A percentile compares a stretch with the other conserved stretches of the same genome.
Evolutionary conservation across 2,797 vertebrate species (phyloP).

Genomic region (Molossus molossus): DNA sequence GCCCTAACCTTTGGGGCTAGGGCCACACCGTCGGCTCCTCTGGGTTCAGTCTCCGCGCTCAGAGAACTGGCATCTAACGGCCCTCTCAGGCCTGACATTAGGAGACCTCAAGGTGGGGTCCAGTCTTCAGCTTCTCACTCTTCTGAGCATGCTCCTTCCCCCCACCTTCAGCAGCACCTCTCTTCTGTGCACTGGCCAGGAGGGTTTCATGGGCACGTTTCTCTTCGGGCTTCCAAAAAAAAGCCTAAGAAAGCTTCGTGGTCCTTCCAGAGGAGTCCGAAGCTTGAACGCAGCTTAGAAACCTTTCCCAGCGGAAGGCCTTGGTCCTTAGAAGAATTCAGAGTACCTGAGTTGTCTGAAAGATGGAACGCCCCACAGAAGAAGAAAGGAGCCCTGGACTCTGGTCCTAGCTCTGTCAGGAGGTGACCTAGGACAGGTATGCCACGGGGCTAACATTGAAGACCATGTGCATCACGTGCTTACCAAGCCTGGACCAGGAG

Average conservation of each 20-base stretch:
- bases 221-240: not conserved
- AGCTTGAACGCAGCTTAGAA: not conserved
- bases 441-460: not conserved
- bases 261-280: conserved; percentile 23
- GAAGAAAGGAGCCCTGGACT: not conserved
- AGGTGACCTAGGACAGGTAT: not conserved
- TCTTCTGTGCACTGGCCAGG: not conserved
- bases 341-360: not conserved
- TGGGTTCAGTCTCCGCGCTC: not conserved
- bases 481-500: not conserved
- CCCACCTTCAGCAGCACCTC: not conserved
- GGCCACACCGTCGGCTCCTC: not conserved
- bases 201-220: not conserved
- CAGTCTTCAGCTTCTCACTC: not conserved
- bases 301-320: not conserved
- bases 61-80: not conserved
- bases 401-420: not conserved
- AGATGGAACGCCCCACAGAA: not conserved
- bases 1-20: not conserved
- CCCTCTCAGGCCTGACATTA: not conserved
- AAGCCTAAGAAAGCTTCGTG: not conserved
- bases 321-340: not conserved
- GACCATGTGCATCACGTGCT: not conserved
- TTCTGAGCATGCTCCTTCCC: not conserved
- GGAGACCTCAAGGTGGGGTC: not conserved